Conservation (phyloP, 2,888 invertebrate genomes). For the Pherbina coryleti region DNA sequence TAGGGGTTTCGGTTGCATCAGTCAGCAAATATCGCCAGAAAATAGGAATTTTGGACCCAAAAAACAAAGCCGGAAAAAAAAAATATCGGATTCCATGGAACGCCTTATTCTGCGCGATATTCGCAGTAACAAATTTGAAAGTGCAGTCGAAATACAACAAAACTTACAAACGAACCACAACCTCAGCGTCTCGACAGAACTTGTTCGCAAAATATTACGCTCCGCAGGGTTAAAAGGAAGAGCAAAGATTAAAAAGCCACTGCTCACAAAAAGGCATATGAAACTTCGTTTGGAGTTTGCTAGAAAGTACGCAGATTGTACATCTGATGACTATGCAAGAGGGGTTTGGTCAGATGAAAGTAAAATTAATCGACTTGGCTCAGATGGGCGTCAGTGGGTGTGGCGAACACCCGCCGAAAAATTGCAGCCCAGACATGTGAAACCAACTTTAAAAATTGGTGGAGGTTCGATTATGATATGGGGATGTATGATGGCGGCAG, state of each 20-base stretch:
- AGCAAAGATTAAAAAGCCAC: not conserved
- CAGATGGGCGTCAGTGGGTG: not conserved
- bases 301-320: not conserved
- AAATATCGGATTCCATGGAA: too few relatives aligned
- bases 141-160: too few relatives aligned
- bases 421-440: constrained; percentile 1
- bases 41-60: too few relatives aligned
- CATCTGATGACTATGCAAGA: not conserved
- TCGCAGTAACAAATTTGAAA: too few relatives aligned
- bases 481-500: not conserved
- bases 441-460: not conserved
- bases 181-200: too few relatives aligned
- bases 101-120: too few relatives aligned
- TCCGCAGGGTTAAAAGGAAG: too few relatives aligned
- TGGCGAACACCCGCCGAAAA: not conserved
- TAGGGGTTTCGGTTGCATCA: too few relatives aligned
- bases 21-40: too few relatives aligned
- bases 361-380: constrained; percentile 15
- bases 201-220: too few relatives aligned
- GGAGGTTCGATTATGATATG: not conserved
- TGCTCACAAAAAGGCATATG: not conserved
- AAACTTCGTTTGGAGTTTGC: not conserved
- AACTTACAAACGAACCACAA: too few relatives aligned
- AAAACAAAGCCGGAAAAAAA: too few relatives aligned
- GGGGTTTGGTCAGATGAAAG: not conserved